Evolutionary conservation across 2,113 vertebrate genomes (phyloP).

Genomic region (Artemisiospiza belli): DNA sequence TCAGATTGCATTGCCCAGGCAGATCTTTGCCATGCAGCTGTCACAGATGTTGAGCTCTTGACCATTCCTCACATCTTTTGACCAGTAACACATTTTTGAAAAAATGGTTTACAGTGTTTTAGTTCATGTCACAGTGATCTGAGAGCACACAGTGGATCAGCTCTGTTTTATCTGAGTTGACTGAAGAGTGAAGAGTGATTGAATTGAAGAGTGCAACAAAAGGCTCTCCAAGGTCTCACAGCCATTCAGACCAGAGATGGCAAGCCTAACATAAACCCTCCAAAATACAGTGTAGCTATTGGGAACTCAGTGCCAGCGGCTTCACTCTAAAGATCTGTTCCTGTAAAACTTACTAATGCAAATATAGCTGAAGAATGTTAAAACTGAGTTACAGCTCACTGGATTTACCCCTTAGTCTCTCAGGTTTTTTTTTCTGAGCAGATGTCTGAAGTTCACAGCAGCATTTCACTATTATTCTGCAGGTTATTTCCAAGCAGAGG

Average conservation of each 20-base stretch:
- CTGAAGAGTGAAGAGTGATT: neutral
- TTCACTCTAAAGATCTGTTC: neutral
- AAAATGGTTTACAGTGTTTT: neutral
- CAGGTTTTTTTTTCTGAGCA: neutral
- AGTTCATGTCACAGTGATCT: accelerated
- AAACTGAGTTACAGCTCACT: neutral
- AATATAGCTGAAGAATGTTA: neutral
- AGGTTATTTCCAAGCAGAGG: neutral
- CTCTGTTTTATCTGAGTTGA: neutral
- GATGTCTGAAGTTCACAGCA: neutral
- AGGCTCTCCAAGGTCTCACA: neutral
- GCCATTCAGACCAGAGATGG: neutral
- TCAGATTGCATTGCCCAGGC: accelerated
- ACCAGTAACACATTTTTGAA: neutral
- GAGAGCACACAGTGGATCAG: neutral
- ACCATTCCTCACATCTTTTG: neutral
- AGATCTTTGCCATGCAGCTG: neutral
- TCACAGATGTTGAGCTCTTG: neutral
- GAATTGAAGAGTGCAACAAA: neutral
- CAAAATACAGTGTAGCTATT: neutral
- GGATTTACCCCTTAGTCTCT: neutral
- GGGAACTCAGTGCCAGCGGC: accelerated
- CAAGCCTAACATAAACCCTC: neutral
- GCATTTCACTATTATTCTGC: neutral
- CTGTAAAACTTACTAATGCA: neutral